Base-by-base conservation (phyloP, 1,140 invertebrate genomes). In the Bombus haemorrhoidalis region DNA sequence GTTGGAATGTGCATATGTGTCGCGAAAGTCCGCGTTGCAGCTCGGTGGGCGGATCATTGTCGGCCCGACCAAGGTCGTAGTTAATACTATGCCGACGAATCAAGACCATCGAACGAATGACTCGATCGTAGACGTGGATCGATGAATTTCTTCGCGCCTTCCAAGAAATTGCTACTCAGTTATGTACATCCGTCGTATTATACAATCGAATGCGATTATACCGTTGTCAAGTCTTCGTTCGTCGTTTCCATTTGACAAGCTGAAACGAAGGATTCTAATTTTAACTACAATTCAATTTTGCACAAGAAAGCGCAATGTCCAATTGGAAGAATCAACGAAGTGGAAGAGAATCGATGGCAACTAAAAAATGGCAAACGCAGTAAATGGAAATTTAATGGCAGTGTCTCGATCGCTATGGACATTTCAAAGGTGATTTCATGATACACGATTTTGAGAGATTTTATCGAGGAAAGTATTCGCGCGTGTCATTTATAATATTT, bases 21-120 rank as follows among this genome's bases (percentile, higher is more conserved):
- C 81, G 71, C 76, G 83, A 91, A 90, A 90, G 91, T 90, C 62
- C 76, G 64, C 80, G 85, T 86, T 91, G 89, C 81, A 57, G 28
- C 22, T 32, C 32, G 39, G 59, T 69, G 76, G 53, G 43, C 47
- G 83, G 85, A 87, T 87, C n/a, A n/a, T 86, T 66, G 77, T 57
- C 39, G 71, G 57, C 53, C 57, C 37, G 8, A 15, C 3, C 88
- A 91, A 91, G 86, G 88, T 89, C 89, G 57, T 12, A 22, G 47
- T 53, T 53, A 22, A 53, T 53, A 8, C 47, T 22, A 22, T 6
- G 6, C 18, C 47, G 47, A 53, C 15, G 47, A 53, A 53, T 53
- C 47, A 8, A 53, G 47, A 53, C 47, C 47, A 2, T 53, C 18
- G 5, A 53, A 53, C 2, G 47, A 53, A 53, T 8, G 47, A 62